Evolutionary conservation across 2,113 vertebrate genomes (phyloP).

Genomic region (Elanoides forficatus): DNA sequence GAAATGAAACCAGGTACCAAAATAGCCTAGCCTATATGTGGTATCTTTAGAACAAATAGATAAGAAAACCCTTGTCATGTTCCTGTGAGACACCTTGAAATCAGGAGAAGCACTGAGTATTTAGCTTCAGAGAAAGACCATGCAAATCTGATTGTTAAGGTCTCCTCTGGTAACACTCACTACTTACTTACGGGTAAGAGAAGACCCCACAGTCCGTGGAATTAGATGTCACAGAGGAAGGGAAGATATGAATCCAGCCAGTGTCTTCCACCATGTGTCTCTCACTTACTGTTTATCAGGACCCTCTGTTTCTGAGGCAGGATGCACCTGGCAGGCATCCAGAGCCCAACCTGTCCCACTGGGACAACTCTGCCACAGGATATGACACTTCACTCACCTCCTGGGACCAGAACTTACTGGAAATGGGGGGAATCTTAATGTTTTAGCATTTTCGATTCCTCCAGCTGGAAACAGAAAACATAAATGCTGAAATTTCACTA

Average conservation of each 20-base stretch:
- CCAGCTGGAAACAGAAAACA: not conserved
- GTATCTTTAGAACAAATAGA: not conserved
- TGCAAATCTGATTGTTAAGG: not conserved
- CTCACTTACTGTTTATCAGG: not conserved
- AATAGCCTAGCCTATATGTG: not conserved
- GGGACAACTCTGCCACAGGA: not conserved
- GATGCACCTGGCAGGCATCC: not conserved
- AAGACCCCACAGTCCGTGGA: not conserved
- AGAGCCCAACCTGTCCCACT: not conserved
- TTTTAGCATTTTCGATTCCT: not conserved
- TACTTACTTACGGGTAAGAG: not conserved
- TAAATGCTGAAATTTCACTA: not conserved
- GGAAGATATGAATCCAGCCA: not conserved
- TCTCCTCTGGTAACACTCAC: not conserved
- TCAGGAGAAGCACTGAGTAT: not conserved
- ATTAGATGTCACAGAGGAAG: not conserved
- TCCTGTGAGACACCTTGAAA: not conserved
- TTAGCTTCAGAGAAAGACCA: not conserved
- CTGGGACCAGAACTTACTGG: not conserved
- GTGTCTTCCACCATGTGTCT: not conserved
- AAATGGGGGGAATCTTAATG: accelerated
- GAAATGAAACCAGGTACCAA: not conserved
- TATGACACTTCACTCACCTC: not conserved
- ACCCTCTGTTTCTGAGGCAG: not conserved
- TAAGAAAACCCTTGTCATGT: not conserved